Evolutionary conservation across 2,888 invertebrate genomes (phyloP), one percentile per base, ranked within the genome.

Genomic region (Apodemia zela): DNA sequence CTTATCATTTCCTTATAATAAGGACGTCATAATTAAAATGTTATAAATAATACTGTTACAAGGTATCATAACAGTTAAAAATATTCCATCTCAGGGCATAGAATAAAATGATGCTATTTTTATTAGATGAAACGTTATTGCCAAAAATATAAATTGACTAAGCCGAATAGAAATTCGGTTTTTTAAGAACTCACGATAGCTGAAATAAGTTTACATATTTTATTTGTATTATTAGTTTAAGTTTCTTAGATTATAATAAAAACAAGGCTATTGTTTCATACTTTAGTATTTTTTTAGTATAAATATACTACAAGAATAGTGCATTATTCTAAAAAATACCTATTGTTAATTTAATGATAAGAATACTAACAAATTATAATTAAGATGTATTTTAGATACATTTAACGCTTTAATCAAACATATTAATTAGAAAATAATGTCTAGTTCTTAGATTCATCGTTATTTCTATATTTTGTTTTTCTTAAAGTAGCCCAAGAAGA

Each of bases 261-360:
- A 51, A 51, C 51, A 51, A 18, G 51, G 51, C 51, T 51, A 51
- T 51, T 51, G 17, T 51, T 51, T 21, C 8, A 51, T 11, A 18
- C 11, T 11, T 51, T 49, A 49, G 21, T 17, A 21, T 11, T 51
- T 18, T 11, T 51, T 18, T 11, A 51, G 18, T 51, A 49, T 7
- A 8, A 49, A 18, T 17, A 51, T 10, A 17, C 49, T 18, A 51
- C 18, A 51, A 51, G 11, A 51, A 11, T 11, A 18, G 18, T 51
- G 21, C 1, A 51, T 18, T 3, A 51, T 18, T 51, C 17, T 21
- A 51, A 51, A 11, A 51, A 51, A 51, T 18, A 5, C 2, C 0
- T 18, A n/a, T 11, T 10, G 18, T 11, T 18, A 6, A 49, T 18
- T 49, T 54, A 13, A 54, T 21, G 18, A 25, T 15, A 15, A 15